Percentiles rank a stretch among this genome's conserved stretches.
Evolutionary conservation across 2,888 invertebrate genomes (phyloP).

Genomic region (Xylota segnis): DNA sequence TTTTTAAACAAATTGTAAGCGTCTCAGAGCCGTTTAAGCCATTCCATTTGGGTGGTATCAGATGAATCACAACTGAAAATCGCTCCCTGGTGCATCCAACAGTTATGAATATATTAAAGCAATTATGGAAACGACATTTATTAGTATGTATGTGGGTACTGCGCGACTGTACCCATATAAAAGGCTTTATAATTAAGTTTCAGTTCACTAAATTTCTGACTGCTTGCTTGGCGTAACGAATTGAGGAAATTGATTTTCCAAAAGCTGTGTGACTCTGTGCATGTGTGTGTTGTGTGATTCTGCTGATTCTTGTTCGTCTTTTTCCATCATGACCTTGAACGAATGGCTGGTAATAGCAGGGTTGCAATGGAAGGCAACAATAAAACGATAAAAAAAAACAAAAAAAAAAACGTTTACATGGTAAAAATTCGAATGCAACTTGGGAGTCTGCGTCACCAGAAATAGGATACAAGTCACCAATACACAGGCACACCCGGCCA

Average conservation of each 20-base stretch:
- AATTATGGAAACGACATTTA: slow-evolving; percentile 57
- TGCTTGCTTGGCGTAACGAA: slow-evolving; percentile 46
- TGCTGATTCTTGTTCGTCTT: slow-evolving; percentile 24
- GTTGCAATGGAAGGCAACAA: slow-evolving; percentile 32
- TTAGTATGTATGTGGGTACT: neutral
- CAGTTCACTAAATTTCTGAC: slow-evolving; percentile 62
- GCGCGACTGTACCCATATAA: slow-evolving; percentile 44
- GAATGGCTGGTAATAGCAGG: slow-evolving; percentile 41
- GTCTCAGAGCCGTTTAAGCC: neutral
- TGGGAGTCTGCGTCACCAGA: slow-evolving; percentile 38
- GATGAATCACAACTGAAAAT: slow-evolving; percentile 13
- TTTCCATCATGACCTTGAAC: slow-evolving; percentile 66
- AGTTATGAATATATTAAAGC: slow-evolving; percentile 56
- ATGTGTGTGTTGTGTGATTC: neutral
- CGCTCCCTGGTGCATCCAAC: slow-evolving; percentile 40
- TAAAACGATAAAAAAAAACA: neutral
- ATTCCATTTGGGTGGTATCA: neutral
- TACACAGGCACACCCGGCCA: neutral
- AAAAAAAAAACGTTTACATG: slow-evolving; percentile 15
- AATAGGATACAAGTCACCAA: slow-evolving; percentile 5
- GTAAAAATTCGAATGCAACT: slow-evolving; percentile 32
- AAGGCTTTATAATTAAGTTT: slow-evolving; percentile 57
- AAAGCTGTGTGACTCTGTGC: slow-evolving; percentile 1
- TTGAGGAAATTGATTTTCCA: slow-evolving; percentile 69
- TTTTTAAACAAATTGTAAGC: neutral